Base-by-base conservation (phyloP, 2,888 invertebrate species). In the Geotrupes spiniger region DNA sequence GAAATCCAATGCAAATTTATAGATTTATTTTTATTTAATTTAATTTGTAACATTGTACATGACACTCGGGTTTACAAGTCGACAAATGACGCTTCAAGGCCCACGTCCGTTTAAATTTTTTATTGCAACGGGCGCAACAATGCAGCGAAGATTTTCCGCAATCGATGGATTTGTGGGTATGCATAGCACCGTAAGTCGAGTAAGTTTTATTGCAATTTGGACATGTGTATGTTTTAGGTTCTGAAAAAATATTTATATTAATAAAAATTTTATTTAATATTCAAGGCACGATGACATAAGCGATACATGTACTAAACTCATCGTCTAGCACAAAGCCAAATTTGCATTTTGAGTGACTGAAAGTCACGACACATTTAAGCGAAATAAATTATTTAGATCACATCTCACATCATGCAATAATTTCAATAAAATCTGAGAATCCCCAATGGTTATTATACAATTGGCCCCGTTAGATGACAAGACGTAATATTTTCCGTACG, bases 81-180 rank as follows among this genome's bases (percentile, higher is more conserved):
- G 16, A 14, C 6, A 28, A 28, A 26, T 50, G 50, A n/a, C 50
- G 45, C 17, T 46, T 50, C 17, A 50, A 37, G 16, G 42, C 29
- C 50, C 50, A 50, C 15, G 41, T 26, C 28, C 50, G 12, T 37
- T 50, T 50, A 29, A 50, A 50, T 42, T 40, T 41, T 38, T 42
- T 50, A 26, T 26, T 25, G 16, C 50, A 50, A 14, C 36, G 40
- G 9, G 14, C 29, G 17, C 50, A 50, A 31, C 25, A 6, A 11
- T 42, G 37, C 21, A 21, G 28, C 3, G 42, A 26, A 4, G 9
- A 11, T 37, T 45, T 50, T 38, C 42, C 42, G 4, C 50, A 50
- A 25, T 50, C 50, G 45, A 50, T 42, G 1, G 50, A 50, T 37
- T 46, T 50, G 17, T 50, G 50, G 26, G 50, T 41, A 15, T 45